A percentile compares a stretch with the other conserved stretches of the same genome.
These are phyloP conservation scores for Amblyjoppa fuscipennis DNA, from an alignment of 2,888 invertebrate genomes.

Conservation along the genomic window DNA sequence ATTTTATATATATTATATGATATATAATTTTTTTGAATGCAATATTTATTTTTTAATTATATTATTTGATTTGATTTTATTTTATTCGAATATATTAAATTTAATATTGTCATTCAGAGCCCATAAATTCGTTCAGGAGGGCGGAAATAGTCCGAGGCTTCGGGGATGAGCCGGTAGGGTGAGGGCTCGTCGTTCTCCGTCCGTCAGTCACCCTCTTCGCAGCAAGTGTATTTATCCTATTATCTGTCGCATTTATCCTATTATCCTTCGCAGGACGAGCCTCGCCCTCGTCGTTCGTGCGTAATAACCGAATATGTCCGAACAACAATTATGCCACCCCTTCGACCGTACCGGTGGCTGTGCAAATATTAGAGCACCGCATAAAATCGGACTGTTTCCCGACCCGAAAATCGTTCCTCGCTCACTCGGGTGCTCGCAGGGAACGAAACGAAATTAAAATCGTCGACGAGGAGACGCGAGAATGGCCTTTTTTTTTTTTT, in stretches of 20 bases:
- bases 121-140: too few relatives aligned
- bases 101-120: too few relatives aligned
- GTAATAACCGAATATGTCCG: constrained; percentile 19
- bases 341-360: not conserved
- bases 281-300: not conserved
- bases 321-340: constrained; percentile 18
- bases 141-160: too few relatives aligned
- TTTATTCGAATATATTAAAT: too few relatives aligned
- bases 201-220: not conserved
- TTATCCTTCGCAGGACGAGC: not conserved
- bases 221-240: constrained; percentile 2
- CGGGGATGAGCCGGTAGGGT: too few relatives aligned
- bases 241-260: constrained; percentile 5
- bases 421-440: not conserved
- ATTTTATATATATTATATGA: too few relatives aligned
- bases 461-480: not conserved
- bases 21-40: too few relatives aligned
- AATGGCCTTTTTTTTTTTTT: not conserved
- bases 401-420: constrained; percentile 26
- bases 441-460: not conserved
- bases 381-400: constrained; percentile 7
- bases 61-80: too few relatives aligned
- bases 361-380: constrained; percentile 9
- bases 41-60: too few relatives aligned
- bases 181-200: not conserved